Conservation (phyloP, 2,113 vertebrate species). For the Lontra canadensis region DNA sequence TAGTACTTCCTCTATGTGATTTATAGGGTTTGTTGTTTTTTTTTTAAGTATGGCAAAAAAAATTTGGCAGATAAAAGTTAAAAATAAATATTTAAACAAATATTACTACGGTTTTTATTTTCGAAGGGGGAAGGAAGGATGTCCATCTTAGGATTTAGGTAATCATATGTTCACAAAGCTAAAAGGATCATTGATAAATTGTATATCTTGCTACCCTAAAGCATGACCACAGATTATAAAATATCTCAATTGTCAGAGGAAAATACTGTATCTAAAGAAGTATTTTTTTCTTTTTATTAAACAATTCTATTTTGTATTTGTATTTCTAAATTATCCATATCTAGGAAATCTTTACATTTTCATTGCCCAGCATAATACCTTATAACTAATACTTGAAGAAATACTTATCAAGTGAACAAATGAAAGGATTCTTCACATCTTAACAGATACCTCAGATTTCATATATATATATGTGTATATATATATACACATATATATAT, state of each 20-base stretch:
- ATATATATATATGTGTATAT: background rate
- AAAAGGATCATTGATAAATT: background rate
- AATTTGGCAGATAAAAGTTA: background rate
- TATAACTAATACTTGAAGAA: conserved; percentile 21
- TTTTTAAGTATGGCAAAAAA: background rate
- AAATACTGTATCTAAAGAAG: background rate
- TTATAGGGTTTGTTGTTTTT: background rate
- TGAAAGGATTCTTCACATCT: conserved; percentile 4
- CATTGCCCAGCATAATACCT: background rate
- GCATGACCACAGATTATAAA: background rate
- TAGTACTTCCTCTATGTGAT: background rate
- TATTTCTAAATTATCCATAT: background rate
- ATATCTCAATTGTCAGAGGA: background rate
- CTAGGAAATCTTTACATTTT: conserved; percentile 26
- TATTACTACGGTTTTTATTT: background rate
- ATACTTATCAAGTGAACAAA: conserved; percentile 10
- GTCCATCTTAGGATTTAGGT: background rate
- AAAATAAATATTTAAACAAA: background rate
- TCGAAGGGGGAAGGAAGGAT: background rate
- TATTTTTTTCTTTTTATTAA: background rate
- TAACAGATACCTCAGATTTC: conserved; percentile 13
- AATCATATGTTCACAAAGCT: background rate
- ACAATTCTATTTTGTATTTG: background rate
- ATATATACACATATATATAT: too few species aligned
- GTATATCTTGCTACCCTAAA: background rate